A percentile compares a stretch with the other conserved stretches of the same genome.
These are phyloP conservation scores for Cyclargus thomasi DNA, from an alignment of 1,140 invertebrate species.

Conservation along the genomic window DNA sequence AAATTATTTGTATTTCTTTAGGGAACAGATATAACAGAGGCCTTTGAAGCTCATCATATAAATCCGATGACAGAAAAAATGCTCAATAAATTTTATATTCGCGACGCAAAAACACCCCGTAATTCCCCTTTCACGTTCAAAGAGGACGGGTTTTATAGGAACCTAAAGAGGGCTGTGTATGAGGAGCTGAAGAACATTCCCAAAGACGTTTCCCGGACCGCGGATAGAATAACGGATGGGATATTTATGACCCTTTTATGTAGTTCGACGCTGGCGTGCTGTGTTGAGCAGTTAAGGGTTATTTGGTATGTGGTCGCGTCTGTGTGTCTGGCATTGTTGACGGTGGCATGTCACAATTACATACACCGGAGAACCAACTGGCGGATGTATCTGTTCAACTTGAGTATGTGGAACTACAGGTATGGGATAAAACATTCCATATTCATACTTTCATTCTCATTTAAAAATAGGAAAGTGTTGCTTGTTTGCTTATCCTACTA, in stretches of 20 bases:
- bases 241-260: slow-evolving; percentile 39
- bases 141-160: slow-evolving; percentile 80
- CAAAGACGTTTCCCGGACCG: slow-evolving; percentile 34
- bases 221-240: slow-evolving; percentile 46
- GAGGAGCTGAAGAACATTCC: slow-evolving; percentile 70
- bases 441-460: too few relatives aligned
- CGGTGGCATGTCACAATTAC: slow-evolving; percentile 84
- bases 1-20: slow-evolving; percentile 31
- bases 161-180: slow-evolving; percentile 77
- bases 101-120: slow-evolving; percentile 72
- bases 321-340: slow-evolving; percentile 76
- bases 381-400: slow-evolving; percentile 87
- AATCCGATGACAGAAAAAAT: slow-evolving; percentile 71
- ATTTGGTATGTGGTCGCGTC: slow-evolving; percentile 40
- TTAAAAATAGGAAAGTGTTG: too few relatives aligned
- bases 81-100: slow-evolving; percentile 78
- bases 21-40: slow-evolving; percentile 85
- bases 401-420: slow-evolving; percentile 80
- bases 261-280: slow-evolving; percentile 37
- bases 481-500: too few relatives aligned
- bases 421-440: slow-evolving; percentile 36
- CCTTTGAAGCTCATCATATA: slow-evolving; percentile 81
- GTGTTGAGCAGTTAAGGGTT: slow-evolving; percentile 30
- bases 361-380: slow-evolving; percentile 86
- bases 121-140: slow-evolving; percentile 81